Base-by-base conservation (phyloP, 2,113 vertebrate species). In the Hippoglossus stenolepis region DNA sequence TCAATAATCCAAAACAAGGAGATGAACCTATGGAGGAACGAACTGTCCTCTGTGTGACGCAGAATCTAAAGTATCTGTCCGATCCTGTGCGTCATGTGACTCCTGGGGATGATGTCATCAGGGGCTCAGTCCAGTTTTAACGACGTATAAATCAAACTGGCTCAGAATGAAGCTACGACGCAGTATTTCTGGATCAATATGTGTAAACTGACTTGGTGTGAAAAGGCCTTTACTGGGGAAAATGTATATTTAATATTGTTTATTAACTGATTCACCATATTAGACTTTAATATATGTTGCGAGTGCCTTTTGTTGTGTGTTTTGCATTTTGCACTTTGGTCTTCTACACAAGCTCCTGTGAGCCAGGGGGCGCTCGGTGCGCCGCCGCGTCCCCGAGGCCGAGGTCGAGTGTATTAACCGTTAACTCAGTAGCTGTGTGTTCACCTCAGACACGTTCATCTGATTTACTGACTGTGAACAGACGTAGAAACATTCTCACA, bases 201-300 rank as follows among this genome's bases (percentile, higher is more conserved):
- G n/a, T 58, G 24, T 58, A 7, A 7, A 18, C 1, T 38, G 51
- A 80, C 77, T 71, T 68, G 73, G 70, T 80, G 77, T 83, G 80
- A 80, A 80, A 77, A 80, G 77, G 62, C 26, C 56, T 69, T 67
- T 23, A 73, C n/a, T 49, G 74, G 54, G 14, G 43, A 59, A 82
- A 60, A 56, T 54, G 18, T 80, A 51, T 51, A 73, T 75, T 73
- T 23, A 79, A 21, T 76, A 54, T 43, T 53, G 56, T 40, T 65
- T 81, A 71, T 79, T 82, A 73, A 86, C 85, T 26, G 24, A 76
- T 77, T 81, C 28, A 68, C 74, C 82, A 6, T 70, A 21, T 59
- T 86, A 82, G 79, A 77, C 59, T 66, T 70, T 77, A 78, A 75
- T 87, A 73, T 74, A 69, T 79, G 77, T 72, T 65, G 40, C 3